A percentile compares a stretch with the other conserved stretches of the same genome.
phyloP scores from a whole-genome alignment of 64 coral and sea anemone species.

The Catalaphyllia jardinei region DNA sequence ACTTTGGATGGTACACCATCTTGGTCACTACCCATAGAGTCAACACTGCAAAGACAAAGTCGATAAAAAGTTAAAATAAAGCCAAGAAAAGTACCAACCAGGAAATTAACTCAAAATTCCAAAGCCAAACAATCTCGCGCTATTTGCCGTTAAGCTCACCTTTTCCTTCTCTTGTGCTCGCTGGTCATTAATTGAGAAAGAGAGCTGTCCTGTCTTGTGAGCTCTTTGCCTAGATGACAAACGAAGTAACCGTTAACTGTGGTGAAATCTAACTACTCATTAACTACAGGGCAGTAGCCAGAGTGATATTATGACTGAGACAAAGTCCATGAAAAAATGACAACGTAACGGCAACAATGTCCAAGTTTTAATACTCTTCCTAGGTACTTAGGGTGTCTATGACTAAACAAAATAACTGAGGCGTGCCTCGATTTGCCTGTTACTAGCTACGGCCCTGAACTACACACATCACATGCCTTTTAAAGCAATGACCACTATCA shows the following conservation, averaged over 20 bases:
- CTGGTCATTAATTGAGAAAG: slow-evolving; percentile 92
- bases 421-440: no score
- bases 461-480: not conserved
- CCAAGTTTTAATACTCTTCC: no score
- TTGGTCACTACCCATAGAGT: slow-evolving; percentile 77
- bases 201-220: slow-evolving; percentile 84
- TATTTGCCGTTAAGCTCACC: slow-evolving; percentile 38
- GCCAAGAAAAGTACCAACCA: not conserved
- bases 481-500: not conserved
- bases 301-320: no score
- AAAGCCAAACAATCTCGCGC: not conserved
- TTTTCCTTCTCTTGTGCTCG: slow-evolving; percentile 84
- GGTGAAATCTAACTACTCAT: not conserved
- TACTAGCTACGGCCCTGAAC: no score
- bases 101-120: not conserved
- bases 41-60: slow-evolving; percentile 64
- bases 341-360: no score
- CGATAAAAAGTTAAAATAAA: not conserved
- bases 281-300: not conserved
- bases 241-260: not conserved
- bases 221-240: slow-evolving; percentile 67
- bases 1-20: slow-evolving; percentile 79
- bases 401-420: no score
- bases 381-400: no score
- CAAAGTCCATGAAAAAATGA: no score